A percentile compares a stretch with the other conserved stretches of the same genome.
Conservation (phyloP, 2,113 vertebrate species). For the Oncorhynchus nerka region DNA sequence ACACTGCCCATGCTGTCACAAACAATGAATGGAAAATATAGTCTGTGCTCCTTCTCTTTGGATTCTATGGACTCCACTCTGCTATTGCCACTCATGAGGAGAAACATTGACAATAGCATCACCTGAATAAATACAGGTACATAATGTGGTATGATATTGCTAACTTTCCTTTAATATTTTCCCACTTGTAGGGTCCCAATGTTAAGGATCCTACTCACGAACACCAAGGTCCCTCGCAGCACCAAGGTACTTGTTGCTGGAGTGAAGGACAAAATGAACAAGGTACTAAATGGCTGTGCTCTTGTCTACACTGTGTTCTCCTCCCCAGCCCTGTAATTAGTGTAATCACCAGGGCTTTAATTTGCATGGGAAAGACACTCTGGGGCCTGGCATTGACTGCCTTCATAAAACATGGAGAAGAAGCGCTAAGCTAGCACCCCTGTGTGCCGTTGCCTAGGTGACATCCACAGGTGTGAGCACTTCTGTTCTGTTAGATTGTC, state of each 20-base stretch:
- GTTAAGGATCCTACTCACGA: constrained; percentile 90
- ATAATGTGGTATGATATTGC: not conserved
- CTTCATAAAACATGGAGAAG: constrained; percentile 72
- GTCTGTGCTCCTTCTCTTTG: too few species aligned
- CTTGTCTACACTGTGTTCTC: constrained; percentile 54
- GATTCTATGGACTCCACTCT: too few species aligned
- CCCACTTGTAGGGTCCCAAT: constrained; percentile 74
- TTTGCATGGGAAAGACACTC: constrained; percentile 58
- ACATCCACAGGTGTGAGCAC: constrained; percentile 66
- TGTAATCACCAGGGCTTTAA: constrained; percentile 55
- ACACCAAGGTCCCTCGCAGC: constrained; percentile 91
- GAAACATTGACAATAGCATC: not conserved
- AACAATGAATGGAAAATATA: too few species aligned
- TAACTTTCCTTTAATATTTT: constrained; percentile 41
- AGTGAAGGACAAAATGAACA: constrained; percentile 87
- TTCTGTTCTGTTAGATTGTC: constrained; percentile 13
- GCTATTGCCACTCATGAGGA: not conserved
- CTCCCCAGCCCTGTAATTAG: constrained; percentile 66
- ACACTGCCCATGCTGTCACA: too few species aligned
- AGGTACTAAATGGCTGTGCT: constrained; percentile 78
- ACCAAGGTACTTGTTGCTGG: constrained; percentile 88
- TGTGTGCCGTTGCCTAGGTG: constrained; percentile 69
- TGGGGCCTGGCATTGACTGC: constrained; percentile 54
- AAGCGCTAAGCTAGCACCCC: constrained; percentile 55
- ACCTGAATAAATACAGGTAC: constrained; percentile 10